Conservation (phyloP, 2,113 vertebrate species). For the Sardina pilchardus region DNA sequence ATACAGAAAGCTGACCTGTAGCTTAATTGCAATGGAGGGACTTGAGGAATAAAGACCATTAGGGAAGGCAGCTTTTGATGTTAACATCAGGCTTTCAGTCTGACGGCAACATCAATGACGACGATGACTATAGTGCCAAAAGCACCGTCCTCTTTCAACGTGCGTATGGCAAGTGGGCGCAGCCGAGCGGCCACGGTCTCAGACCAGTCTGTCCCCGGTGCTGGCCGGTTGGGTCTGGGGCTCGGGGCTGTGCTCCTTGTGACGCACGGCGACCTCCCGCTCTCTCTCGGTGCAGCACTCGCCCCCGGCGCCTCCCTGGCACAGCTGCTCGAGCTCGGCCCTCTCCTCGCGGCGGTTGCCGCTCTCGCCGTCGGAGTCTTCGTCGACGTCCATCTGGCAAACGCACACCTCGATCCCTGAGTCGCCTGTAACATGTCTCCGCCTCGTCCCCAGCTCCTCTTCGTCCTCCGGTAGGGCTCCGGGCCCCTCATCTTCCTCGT, state of each 20-base stretch:
- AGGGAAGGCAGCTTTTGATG: background rate
- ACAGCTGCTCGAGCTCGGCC: constrained; percentile 61
- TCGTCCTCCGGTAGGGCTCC: constrained; percentile 47
- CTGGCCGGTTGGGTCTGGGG: constrained; percentile 51
- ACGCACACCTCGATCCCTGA: constrained; percentile 81
- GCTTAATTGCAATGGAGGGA: background rate
- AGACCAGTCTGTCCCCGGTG: constrained; percentile 69
- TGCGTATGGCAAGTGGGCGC: background rate
- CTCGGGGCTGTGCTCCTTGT: constrained; percentile 59
- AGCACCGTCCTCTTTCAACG: background rate
- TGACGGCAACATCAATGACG: constrained; percentile 43
- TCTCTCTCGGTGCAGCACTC: constrained; percentile 65
- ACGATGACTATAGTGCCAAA: background rate
- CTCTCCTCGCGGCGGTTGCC: constrained; percentile 47
- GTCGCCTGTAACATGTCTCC: constrained; percentile 78
- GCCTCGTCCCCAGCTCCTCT: constrained; percentile 67
- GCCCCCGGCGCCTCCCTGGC: constrained; percentile 54
- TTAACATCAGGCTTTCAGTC: background rate
- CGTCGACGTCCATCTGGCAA: constrained; percentile 72
- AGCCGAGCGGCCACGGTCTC: constrained; percentile 41
- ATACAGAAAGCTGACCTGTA: constrained; percentile 38
- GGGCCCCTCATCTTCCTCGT: constrained; percentile 49
- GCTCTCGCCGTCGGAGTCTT: constrained; percentile 66
- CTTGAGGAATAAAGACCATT: background rate
- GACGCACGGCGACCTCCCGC: constrained; percentile 53